Evolutionary conservation across 2,888 invertebrate genomes (phyloP).

Genomic region (Limnephilus rhombicus): DNA sequence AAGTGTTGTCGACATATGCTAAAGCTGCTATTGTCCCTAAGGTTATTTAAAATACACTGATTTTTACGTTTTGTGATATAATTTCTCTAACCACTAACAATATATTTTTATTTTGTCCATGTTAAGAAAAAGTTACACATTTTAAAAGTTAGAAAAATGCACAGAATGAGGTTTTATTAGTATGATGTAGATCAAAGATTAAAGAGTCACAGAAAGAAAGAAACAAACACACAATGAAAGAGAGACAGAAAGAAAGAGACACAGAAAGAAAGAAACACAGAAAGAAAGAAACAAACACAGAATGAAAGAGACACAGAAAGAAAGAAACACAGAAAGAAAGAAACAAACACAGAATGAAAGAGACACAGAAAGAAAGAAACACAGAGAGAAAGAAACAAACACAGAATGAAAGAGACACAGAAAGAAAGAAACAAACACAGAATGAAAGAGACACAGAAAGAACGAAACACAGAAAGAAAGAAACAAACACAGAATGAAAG

Average conservation of each 20-base stretch:
- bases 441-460: background rate
- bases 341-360: too few species aligned
- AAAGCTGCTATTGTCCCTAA: background rate
- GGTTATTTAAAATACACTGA: background rate
- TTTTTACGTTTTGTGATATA: background rate
- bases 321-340: too few species aligned
- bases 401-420: background rate
- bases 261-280: background rate
- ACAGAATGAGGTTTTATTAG: background rate
- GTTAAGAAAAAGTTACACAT: background rate
- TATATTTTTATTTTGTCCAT: background rate
- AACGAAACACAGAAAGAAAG: background rate
- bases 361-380: too few species aligned
- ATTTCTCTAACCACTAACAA: conserved; percentile 1
- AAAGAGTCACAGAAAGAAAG: background rate
- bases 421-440: background rate
- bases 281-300: background rate
- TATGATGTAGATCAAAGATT: background rate
- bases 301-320: too few species aligned
- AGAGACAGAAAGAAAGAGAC: background rate
- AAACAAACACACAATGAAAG: background rate
- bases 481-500: background rate
- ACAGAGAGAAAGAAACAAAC: background rate
- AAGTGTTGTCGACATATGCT: background rate
- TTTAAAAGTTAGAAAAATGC: background rate